Base-by-base conservation (phyloP, 2,113 vertebrate species). In the Sander lucioperca region DNA sequence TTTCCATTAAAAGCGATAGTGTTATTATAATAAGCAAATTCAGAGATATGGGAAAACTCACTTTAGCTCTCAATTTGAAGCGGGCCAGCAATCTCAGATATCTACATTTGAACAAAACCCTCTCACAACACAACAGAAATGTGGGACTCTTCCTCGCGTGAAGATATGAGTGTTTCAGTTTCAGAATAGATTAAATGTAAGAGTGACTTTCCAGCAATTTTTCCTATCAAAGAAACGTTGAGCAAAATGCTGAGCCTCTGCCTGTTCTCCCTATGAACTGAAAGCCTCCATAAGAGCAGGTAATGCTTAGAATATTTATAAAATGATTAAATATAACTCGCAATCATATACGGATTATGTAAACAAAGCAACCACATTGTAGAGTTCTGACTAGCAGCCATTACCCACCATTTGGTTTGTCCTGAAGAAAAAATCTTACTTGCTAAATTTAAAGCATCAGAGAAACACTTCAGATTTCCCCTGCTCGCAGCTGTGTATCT, bases 391-490 rank as follows among this genome's bases (percentile, higher is more conserved):
- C 50, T 8, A 14, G 5, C 10, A 65, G 18, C 15, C 11, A 33
- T 6, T 30, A 33, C 53, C 27, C 10, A 8, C 13, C 8, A 18
- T 58, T 53, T 16, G 16, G 2, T 27, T 56, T 65, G 33, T 50
- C 69, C 5, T 53, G 23, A 23, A 43, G 69, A 5, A 45, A 23
- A 25, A 21, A 59, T 48, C 39, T 6, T 43, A n/a, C 19, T 68
- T 67, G 72, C n/a, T 50, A 68, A 36, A 61, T 61, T 79, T 45
- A 79, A 80, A 81, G 50, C 39, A 72, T 71, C 58, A 53, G 53
- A 21, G 47, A 82, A 65, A 54, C 47, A 65, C 51, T 75, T 65
- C 4, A 30, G 47, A 65, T 50, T 65, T 33, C 11, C 74, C 43
- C 62, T 70, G 47, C 39, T 66, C 21, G 65, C 27, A 67, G 14